Evolutionary conservation across 2,797 vertebrate genomes (phyloP).

Genomic region (Gila robusta): DNA sequence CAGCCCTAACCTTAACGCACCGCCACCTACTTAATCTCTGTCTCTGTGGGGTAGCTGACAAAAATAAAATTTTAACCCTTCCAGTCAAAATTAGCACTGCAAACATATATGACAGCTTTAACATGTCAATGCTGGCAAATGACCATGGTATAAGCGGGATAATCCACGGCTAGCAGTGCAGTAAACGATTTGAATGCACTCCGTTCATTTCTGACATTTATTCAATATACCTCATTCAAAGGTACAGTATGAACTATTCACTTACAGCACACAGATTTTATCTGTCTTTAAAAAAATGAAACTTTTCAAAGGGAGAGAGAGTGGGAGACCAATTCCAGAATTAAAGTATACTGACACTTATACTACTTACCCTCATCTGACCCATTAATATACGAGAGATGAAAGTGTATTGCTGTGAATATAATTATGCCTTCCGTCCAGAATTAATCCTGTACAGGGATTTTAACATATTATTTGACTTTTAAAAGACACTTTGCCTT

Average conservation of each 20-base stretch:
- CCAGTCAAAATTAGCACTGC: too few relatives aligned
- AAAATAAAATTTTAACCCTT: too few relatives aligned
- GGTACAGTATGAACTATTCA: not conserved
- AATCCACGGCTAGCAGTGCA: too few relatives aligned
- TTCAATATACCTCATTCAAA: not conserved
- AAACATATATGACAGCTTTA: too few relatives aligned
- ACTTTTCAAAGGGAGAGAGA: not conserved
- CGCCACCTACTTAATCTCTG: too few relatives aligned
- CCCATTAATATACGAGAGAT: slow-evolving; percentile 11
- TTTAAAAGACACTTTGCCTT: not conserved
- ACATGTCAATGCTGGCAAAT: too few relatives aligned
- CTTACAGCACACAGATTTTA: not conserved
- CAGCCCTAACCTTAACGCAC: too few relatives aligned
- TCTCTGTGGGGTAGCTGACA: too few relatives aligned
- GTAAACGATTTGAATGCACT: too few relatives aligned
- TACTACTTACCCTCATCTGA: slow-evolving; percentile 34
- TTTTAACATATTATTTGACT: not conserved
- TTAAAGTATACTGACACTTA: slow-evolving; percentile 23
- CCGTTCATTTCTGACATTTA: not conserved
- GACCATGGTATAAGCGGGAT: too few relatives aligned
- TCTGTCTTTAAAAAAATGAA: not conserved
- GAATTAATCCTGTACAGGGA: not conserved
- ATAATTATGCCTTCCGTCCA: not conserved
- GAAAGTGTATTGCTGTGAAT: not conserved
- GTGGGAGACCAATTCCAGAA: not conserved